A percentile compares a stretch with the other conserved stretches of the same genome.
Evolutionary conservation across 2,797 vertebrate genomes (phyloP).

Genomic region (Fringilla coelebs): DNA sequence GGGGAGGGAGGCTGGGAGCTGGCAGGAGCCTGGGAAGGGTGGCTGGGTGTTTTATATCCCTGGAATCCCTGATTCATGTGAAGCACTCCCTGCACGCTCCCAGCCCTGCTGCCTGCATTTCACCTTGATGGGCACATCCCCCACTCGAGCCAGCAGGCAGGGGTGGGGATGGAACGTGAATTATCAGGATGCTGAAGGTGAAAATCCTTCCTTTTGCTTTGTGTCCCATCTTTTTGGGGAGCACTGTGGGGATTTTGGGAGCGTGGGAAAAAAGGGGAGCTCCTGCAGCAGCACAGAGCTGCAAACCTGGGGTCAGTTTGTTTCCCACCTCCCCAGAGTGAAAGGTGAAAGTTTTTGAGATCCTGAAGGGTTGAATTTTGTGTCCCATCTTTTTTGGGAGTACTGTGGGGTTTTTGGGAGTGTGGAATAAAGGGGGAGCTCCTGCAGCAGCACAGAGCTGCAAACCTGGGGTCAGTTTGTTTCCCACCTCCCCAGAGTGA

Average conservation of each 20-base stretch:
- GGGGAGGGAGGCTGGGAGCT: neutral
- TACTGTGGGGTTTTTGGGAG: rapidly evolving
- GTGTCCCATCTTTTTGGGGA: neutral
- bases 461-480: neutral
- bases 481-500: neutral
- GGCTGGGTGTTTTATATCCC: neutral
- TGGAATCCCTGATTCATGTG: neutral
- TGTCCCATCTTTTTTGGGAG: neutral
- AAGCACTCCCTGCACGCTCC: neutral
- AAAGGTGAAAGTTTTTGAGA: neutral
- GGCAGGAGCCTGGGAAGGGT: neutral
- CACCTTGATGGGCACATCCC: neutral
- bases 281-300: rapidly evolving
- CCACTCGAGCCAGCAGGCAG: neutral
- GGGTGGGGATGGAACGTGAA: rapidly evolving
- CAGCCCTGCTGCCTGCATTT: neutral
- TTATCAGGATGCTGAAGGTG: neutral
- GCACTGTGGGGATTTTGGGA: neutral
- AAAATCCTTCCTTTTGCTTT: neutral
- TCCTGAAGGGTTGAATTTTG: neutral
- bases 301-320: neutral
- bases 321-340: neutral
- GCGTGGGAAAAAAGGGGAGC: neutral
- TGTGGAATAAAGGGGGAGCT: rapidly evolving
- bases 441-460: rapidly evolving